Conservation (phyloP, 1,140 invertebrate species). For the honey bee (Apis mellifera) region DNA sequence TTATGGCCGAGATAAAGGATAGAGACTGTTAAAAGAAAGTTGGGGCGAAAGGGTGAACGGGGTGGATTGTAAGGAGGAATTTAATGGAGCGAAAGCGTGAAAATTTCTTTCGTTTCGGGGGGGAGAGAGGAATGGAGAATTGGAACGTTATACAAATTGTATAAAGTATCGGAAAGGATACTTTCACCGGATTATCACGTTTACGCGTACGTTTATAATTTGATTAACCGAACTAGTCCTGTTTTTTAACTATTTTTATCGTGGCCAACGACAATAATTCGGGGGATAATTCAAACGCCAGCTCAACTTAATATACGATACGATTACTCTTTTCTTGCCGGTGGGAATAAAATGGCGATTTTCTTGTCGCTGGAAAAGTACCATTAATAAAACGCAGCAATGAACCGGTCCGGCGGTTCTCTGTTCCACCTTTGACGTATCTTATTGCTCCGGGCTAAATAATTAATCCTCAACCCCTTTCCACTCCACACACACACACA, state of each 20-base stretch:
- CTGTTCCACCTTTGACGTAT: slow-evolving; percentile 49
- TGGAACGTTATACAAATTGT: not conserved
- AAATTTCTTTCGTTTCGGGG: not conserved
- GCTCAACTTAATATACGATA: slow-evolving; percentile 24
- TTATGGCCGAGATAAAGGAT: slow-evolving; percentile 22
- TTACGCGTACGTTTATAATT: slow-evolving; percentile 8
- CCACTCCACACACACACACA: no score
- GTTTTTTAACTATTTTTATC: slow-evolving; percentile 17
- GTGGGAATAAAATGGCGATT: slow-evolving; percentile 41
- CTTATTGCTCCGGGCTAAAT: slow-evolving; percentile 52
- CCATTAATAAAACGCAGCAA: slow-evolving; percentile 45
- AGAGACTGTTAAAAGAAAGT: slow-evolving; percentile 42
- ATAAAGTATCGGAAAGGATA: no score
- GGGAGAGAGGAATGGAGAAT: not conserved
- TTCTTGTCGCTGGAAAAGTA: slow-evolving; percentile 43
- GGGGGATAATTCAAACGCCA: slow-evolving; percentile 17
- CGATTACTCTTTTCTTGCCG: slow-evolving; percentile 33
- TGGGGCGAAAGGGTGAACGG: not conserved
- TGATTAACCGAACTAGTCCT: not conserved
- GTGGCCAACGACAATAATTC: not conserved
- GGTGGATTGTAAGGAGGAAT: not conserved
- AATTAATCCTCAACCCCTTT: slow-evolving; percentile 32
- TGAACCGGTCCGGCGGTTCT: not conserved
- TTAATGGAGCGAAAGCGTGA: slow-evolving; percentile 39
- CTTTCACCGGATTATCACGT: not conserved